These are phyloP conservation scores for Chelonia mydas DNA, from an alignment of 2,797 vertebrate species.

Conservation along the genomic window DNA sequence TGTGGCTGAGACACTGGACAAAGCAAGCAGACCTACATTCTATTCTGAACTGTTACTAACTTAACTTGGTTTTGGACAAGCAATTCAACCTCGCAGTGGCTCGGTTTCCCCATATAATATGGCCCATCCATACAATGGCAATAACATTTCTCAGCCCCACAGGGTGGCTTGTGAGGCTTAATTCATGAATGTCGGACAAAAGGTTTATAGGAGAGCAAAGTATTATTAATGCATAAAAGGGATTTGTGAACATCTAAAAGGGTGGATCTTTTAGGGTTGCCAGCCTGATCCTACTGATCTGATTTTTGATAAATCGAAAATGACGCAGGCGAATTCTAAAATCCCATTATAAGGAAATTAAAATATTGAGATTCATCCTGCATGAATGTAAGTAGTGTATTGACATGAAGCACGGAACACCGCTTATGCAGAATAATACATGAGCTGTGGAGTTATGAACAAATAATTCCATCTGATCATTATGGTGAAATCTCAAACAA, in stretches of 20 bases:
- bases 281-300: not conserved
- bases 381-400: not conserved
- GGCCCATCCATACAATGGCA: not conserved
- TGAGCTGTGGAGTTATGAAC: not conserved
- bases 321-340: not conserved
- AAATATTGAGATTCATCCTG: conserved; percentile 25
- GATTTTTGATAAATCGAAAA: not conserved
- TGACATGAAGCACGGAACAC: not conserved
- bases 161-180: not conserved
- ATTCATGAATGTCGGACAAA: conserved; percentile 24
- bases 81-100: not conserved
- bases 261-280: not conserved
- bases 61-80: not conserved
- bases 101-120: not conserved
- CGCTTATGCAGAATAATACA: not conserved
- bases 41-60: not conserved
- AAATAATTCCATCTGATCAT: not conserved
- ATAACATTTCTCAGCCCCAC: not conserved
- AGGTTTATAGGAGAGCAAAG: not conserved
- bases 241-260: conserved; percentile 17
- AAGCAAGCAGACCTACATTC: conserved; percentile 8
- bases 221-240: conserved; percentile 12
- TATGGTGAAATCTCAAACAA: conserved; percentile 27
- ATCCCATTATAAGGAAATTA: not conserved
- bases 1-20: conserved; percentile 44